Base-by-base conservation (phyloP, 1,140 invertebrate species). In the Calliphora vicina region DNA sequence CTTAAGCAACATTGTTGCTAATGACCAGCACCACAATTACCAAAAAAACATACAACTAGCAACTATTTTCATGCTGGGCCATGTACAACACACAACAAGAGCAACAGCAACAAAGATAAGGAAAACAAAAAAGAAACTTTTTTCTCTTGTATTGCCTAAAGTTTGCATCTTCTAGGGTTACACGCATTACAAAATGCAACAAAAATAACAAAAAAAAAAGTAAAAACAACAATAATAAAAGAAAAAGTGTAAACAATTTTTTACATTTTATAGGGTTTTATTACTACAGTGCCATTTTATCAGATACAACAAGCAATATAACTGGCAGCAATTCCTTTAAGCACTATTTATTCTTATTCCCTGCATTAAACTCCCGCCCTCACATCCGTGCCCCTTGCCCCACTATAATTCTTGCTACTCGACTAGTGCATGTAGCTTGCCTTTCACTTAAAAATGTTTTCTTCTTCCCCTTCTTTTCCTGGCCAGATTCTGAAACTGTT, bases 11-110 rank as follows among this genome's bases (percentile, higher is more conserved):
- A 67, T 67, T 67, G 61, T 67, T 67, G 61, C 61, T 67, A 67
- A 67, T 67, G 61, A 67, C 61, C 61, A 67, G 61, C 61, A 67
- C 61, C 61, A 67, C 61, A 67, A 67, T 67, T 67, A 67, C 61
- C 61, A 9, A 20, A 67, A 67, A 67, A 67, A 67, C n/a, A 67
- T 20, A 67, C n/a, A 67, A 67, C 20, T 23, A 9, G 23, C 61
- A 67, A 23, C 35, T 35, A 35, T 35, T 35, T 35, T 5, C 35
- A 35, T 67, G 20, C n/a, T 23, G 61, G n/a, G 20, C n/a, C 17
- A 67, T 67, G 61, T 23, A 67, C n/a, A 67, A 67, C 8, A 20
- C 61, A 1, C 61, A 67, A 67, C 20, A 10, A 20, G 25, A 67
- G 9, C 6, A 23, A 57, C 50, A 17, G 50, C n/a, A 57, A 57